Base-by-base conservation (phyloP, 2,888 invertebrate species). In the Drosophila nr. fundita region DNA sequence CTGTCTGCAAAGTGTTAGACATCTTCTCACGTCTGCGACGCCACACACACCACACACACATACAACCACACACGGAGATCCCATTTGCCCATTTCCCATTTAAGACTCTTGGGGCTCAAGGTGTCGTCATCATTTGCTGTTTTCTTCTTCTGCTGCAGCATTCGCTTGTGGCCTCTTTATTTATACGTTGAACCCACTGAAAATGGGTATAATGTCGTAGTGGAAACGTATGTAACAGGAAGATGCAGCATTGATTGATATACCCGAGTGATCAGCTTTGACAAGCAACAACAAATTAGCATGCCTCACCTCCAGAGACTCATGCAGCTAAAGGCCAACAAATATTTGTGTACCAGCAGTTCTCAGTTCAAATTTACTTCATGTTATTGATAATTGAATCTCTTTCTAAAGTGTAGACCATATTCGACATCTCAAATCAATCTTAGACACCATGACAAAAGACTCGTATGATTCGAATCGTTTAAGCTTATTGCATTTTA, bases 1-100 rank as follows among this genome's bases (percentile, higher is more conserved):
- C 73, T 89, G 87, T 87, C 87, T 87, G 78, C 89, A 80, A 88
- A 90, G 89, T 87, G 87, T 90, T 88, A 83, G 90, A 86, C 89
- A 90, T 89, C 87, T 87, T 87, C 87, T 87, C 87, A 87, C 87
- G 90, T 87, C 90, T 68, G 74, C 77, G 76, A 74, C 77, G 68
- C 81, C 73, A 76, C 62, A 73, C 68, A 49, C 69, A 70, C 63
- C 32, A 55, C 49, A 58, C 55, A 61, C 52, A 60, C n/a, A 40
- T 52, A 69, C 74, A 66, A 65, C 60, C 30, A 55, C 13, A 58
- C 49, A 57, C 42, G 59, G n/a, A 55, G 30, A 42, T 36, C 40
- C 62, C 70, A 62, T 50, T 50, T 57, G 52, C 54, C 32, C 62
- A 64, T 45, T 68, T 69, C 49, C 53, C 63, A 66, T 58, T 57